phyloP scores from a whole-genome alignment of 2,888 invertebrate species.

The Gandaritis pyraliata region DNA sequence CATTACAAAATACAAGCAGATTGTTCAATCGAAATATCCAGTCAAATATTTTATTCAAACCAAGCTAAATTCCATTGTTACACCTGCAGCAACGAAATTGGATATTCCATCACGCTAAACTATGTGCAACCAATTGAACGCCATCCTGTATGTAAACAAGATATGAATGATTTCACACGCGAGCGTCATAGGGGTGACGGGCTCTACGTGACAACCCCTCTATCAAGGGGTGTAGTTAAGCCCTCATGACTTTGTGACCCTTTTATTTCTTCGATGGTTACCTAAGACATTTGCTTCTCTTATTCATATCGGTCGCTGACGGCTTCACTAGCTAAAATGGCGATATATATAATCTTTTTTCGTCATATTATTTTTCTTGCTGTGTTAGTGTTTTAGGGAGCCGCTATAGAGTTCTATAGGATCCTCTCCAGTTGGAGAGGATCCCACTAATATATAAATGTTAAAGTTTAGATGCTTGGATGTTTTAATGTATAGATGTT shows the following conservation, averaged over 20 bases:
- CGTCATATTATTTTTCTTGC: no score
- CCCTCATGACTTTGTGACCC: neutral
- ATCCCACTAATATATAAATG: no score
- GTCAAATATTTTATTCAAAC: conserved; percentile 19
- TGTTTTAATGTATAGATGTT: no score
- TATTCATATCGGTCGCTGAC: no score
- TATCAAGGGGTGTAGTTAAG: conserved; percentile 7
- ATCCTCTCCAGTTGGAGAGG: no score
- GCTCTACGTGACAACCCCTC: conserved; percentile 12
- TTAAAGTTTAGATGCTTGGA: no score
- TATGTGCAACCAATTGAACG: conserved; percentile 56
- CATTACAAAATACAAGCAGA: neutral
- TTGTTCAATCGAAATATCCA: conserved; percentile 1
- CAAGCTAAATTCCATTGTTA: conserved; percentile 28
- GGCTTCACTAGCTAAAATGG: no score
- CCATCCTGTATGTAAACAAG: conserved; percentile 57
- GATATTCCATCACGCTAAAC: conserved; percentile 42
- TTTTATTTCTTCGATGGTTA: neutral
- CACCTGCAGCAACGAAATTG: conserved; percentile 38
- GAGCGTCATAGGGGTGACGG: conserved; percentile 42
- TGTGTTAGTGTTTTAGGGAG: no score
- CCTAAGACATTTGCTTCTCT: no score
- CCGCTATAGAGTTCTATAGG: no score
- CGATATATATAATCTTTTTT: no score
- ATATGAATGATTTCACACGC: conserved; percentile 59